These are phyloP conservation scores for Apteryx mantelli DNA, from an alignment of 2,113 vertebrate genomes.

Conservation along the genomic window DNA sequence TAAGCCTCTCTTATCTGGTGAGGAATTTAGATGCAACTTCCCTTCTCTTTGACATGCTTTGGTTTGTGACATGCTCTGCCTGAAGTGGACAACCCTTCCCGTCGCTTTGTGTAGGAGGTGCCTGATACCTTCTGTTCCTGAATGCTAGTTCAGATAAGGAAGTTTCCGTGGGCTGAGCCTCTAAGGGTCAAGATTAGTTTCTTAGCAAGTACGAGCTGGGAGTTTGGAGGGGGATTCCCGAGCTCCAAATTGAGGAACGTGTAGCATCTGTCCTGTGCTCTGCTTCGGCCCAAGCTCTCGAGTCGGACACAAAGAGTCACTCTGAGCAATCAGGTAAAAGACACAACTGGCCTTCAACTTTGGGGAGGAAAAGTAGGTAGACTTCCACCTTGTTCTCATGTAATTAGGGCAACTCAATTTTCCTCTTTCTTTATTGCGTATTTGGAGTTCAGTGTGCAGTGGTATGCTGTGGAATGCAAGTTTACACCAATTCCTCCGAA, in stretches of 20 bases:
- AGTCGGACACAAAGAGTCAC: too few relatives aligned
- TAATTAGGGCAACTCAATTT: neutral
- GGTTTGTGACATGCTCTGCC: too few relatives aligned
- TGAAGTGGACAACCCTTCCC: too few relatives aligned
- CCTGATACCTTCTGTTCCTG: accelerated
- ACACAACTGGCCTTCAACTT: accelerated
- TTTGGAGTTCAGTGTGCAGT: neutral
- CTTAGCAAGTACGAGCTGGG: neutral
- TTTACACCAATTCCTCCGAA: neutral
- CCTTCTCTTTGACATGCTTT: too few relatives aligned
- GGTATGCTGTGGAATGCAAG: neutral
- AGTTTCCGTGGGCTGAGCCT: neutral
- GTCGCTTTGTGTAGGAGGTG: neutral
- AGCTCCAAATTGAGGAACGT: neutral
- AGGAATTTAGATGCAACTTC: too few relatives aligned
- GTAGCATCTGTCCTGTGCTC: neutral
- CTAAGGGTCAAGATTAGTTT: neutral
- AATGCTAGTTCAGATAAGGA: neutral
- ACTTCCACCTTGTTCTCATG: neutral
- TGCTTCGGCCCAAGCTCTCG: neutral
- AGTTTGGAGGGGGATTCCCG: neutral
- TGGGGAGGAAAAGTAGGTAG: neutral
- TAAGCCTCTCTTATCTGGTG: too few relatives aligned
- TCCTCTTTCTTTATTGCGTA: neutral
- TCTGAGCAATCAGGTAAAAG: neutral